phyloP scores from a whole-genome alignment of 2,888 invertebrate species.

The Amblyjoppa fuscipennis region DNA sequence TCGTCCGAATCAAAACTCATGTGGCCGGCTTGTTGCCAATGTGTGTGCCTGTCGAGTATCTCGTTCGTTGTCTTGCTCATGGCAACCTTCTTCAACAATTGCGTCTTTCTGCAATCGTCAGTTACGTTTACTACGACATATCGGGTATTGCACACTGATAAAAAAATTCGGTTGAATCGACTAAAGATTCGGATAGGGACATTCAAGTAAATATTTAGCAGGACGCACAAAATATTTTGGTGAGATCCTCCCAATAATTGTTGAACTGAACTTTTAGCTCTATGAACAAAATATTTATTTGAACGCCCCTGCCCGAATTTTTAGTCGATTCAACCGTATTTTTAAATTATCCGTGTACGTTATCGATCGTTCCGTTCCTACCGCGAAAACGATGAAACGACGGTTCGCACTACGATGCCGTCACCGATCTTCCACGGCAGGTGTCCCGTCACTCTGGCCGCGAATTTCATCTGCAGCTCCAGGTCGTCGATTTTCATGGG shows the following conservation, averaged over 20 bases:
- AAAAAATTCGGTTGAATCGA: too few relatives aligned
- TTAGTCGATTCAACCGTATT: too few relatives aligned
- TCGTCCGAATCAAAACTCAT: constrained; percentile 6
- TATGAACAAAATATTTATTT: too few relatives aligned
- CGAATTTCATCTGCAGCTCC: constrained; percentile 70
- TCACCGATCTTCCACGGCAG: constrained; percentile 69
- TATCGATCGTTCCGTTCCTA: constrained; percentile 40
- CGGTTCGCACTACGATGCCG: constrained; percentile 63
- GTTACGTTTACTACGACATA: not conserved
- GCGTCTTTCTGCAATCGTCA: constrained; percentile 65
- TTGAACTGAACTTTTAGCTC: too few relatives aligned
- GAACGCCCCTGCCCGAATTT: too few relatives aligned
- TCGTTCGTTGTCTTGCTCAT: constrained; percentile 69
- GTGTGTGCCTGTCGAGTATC: constrained; percentile 64
- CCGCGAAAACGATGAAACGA: constrained; percentile 65
- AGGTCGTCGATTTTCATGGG: constrained; percentile 67
- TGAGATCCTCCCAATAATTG: too few relatives aligned
- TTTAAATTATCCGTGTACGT: too few relatives aligned
- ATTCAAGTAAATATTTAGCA: too few relatives aligned
- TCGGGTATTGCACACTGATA: too few relatives aligned
- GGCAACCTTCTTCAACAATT: constrained; percentile 61
- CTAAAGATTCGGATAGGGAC: too few relatives aligned
- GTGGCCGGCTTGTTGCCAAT: constrained; percentile 14
- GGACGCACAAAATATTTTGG: too few relatives aligned
- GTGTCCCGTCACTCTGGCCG: constrained; percentile 69